Evolutionary conservation across 2,113 vertebrate species (phyloP), one percentile per base, ranked within the genome.

Genomic region (Falco punctatus): DNA sequence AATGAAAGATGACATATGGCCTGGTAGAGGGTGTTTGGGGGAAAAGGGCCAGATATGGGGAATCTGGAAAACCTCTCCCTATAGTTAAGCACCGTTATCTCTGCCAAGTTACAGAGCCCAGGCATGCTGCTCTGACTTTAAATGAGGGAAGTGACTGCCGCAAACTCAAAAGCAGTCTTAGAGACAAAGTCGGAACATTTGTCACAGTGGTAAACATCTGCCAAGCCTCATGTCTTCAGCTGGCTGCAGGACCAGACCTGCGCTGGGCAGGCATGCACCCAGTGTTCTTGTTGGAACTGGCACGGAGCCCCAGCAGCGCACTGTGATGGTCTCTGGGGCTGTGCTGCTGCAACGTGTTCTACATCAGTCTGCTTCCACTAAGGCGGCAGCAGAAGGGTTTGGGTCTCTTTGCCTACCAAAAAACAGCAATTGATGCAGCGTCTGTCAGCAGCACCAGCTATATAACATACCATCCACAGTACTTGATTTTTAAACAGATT

Each of bases 241-340:
- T 20, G 91, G 69, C 65, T 40, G 81, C 6, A 11, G 81, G 59
- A n/a, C 32, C 40, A 54, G 23, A 1, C 38, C 86, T 8, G 23
- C 14, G 2, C n/a, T 5, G 65, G 51, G 65, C 58, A 64, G 59
- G 35, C 46, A 18, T 1, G 2, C 2, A 12, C 52, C 51, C 46
- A 7, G 3, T 2, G 62, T 5, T 23, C 19, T 3, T 11, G 8
- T 2, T 33, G 55, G 8, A 8, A 1, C 26, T 7, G 55, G 27
- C 8, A 4, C 48, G 19, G 0, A 13, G 2, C 19, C 10, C 52
- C 27, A 1, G 22, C 2, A 1, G 10, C 5, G 9, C 1, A 2
- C 15, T 54, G 7, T 18, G 6, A 1, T 6, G 14, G 5, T 27
- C 27, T 28, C 30, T 0, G 1, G 19, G 79, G 20, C 55, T 24